phyloP scores from a whole-genome alignment of 2,113 vertebrate species.

The Paratilapia polleni region DNA sequence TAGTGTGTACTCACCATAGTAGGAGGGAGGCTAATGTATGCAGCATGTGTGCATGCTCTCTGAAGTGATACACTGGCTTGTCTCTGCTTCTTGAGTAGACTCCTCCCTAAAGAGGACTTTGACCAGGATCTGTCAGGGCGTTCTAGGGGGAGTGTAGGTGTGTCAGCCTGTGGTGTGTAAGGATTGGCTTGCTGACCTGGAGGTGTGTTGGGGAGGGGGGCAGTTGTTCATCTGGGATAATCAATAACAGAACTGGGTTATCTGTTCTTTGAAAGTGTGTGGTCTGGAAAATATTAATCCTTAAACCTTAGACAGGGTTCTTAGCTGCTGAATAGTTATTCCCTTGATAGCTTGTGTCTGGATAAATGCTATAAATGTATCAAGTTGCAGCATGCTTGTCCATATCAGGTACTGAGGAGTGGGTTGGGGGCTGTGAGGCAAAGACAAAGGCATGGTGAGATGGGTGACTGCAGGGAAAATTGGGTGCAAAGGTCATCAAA shows the following conservation, averaged over 20 bases:
- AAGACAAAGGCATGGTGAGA: background rate
- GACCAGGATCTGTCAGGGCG: constrained; percentile 4
- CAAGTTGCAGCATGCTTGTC: background rate
- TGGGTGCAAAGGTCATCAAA: constrained; percentile 14
- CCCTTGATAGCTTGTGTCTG: background rate
- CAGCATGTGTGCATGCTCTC: constrained; percentile 30
- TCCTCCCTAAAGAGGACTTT: constrained; percentile 23
- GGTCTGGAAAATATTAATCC: background rate
- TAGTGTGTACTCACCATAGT: constrained; percentile 1
- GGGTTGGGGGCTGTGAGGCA: constrained; percentile 5
- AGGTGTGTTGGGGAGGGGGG: constrained; percentile 34
- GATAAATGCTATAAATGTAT: background rate
- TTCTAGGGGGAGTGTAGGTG: constrained; percentile 34
- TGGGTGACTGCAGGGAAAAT: background rate
- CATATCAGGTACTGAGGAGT: background rate
- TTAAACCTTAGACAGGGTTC: background rate
- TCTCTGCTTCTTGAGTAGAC: constrained; percentile 18
- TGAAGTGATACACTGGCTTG: background rate
- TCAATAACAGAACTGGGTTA: background rate
- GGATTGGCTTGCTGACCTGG: constrained; percentile 67
- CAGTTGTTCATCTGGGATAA: background rate
- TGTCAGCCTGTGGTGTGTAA: constrained; percentile 11
- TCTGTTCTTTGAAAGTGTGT: background rate
- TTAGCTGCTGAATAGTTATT: background rate
- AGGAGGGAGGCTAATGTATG: constrained; percentile 11